Base-by-base conservation (phyloP, 2,113 vertebrate genomes). In the Hyaena hyaena region DNA sequence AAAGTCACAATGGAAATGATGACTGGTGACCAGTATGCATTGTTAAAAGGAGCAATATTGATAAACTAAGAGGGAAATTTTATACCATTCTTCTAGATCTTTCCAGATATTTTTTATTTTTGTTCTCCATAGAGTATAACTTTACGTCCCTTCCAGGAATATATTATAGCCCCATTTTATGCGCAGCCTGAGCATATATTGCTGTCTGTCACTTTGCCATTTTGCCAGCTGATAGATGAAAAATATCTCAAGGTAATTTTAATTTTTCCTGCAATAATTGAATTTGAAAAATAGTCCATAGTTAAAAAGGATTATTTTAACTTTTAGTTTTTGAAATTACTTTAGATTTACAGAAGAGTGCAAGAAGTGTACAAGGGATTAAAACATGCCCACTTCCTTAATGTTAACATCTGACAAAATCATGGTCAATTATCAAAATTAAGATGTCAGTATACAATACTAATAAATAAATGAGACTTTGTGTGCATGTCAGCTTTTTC, bases 111-210 rank as follows among this genome's bases (percentile, higher is more conserved):
- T 23, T 19, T 9, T 7, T 9, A n/a, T 15, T 45, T 48, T 3
- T 71, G 3, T 73, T 84, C 11, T 50, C 5, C 3, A 1, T 39
- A 48, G 24, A 16, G 4, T 35, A 45, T 35, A 68, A 79, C 19
- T 69, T 91, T 53, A 81, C 16, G n/a, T 90, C 69, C 81, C 33
- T 17, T 31, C 1, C 23, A 35, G 33, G n/a, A 90, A 23, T 28
- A 16, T 24, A 23, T 5, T 5, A 55, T 17, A 39, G 7, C 28
- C 12, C 4, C 63, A 16, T 8, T 50, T 89, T 63, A 74, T 58
- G 19, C 1, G 39, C 1, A 10, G 4, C n/a, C 12, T 45, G 19
- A 53, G 2, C 71, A 1, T 5, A 65, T 28, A 8, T 23, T 73
- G 4, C 4, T 9, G 26, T 7, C 4, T 9, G 26, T 7, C 5